Evolutionary conservation across 2,797 vertebrate genomes (phyloP).

Genomic region (Eulemur mongoz): DNA sequence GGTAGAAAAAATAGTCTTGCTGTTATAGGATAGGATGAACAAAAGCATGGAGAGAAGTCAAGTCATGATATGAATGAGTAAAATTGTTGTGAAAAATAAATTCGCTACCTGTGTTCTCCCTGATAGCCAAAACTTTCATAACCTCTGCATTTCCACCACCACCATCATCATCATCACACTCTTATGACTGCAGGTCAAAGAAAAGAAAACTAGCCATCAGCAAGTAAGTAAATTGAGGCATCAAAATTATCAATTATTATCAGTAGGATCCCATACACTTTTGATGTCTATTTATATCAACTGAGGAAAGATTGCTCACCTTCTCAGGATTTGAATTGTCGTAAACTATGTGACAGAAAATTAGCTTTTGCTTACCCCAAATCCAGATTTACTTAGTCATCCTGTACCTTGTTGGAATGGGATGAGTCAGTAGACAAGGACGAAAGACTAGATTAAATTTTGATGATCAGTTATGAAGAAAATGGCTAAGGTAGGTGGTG

Average conservation of each 20-base stretch:
- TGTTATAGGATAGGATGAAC: not conserved
- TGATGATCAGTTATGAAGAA: not conserved
- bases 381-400: not conserved
- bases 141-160: not conserved
- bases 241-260: not conserved
- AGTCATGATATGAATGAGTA: not conserved
- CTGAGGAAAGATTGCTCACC: not conserved
- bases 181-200: not conserved
- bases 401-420: not conserved
- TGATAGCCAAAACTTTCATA: not conserved
- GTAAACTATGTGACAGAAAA: not conserved
- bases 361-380: no score
- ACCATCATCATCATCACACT: no score
- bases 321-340: not conserved
- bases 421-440: not conserved
- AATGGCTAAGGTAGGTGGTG: not conserved
- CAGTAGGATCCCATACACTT: not conserved
- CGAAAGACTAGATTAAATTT: not conserved
- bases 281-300: not conserved
- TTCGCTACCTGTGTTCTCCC: not conserved
- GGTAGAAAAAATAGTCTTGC: not conserved
- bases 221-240: not conserved
- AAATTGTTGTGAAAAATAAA: not conserved
- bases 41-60: not conserved
- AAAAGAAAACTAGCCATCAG: not conserved